phyloP scores from a whole-genome alignment of 2,113 vertebrate species.

The Rostratula benghalensis region DNA sequence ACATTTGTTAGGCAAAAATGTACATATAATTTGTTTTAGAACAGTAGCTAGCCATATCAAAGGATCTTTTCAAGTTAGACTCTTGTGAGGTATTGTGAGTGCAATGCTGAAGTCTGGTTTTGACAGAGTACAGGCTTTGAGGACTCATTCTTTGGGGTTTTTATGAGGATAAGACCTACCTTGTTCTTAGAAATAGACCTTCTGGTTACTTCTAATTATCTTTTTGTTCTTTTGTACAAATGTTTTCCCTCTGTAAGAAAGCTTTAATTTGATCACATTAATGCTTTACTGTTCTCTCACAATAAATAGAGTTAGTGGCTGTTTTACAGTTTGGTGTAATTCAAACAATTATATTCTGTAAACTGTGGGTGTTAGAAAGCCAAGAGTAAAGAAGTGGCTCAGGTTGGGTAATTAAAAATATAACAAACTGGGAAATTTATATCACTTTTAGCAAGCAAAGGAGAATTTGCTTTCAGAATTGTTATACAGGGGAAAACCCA shows the following conservation, averaged over 20 bases:
- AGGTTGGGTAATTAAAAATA: not conserved
- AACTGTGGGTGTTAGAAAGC: not conserved
- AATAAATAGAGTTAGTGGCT: not conserved
- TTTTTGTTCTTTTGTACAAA: not conserved
- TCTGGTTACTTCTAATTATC: not conserved
- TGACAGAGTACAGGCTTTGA: not conserved
- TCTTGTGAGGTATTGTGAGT: not conserved
- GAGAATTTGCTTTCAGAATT: not conserved
- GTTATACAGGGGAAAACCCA: not conserved
- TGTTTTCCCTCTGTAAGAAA: not conserved
- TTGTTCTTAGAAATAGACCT: not conserved
- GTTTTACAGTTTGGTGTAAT: not conserved
- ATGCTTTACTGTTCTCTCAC: not conserved
- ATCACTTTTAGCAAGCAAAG: not conserved
- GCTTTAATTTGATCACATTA: not conserved
- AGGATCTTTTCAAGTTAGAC: not conserved
- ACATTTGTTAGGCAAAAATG: not conserved
- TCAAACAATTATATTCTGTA: not conserved
- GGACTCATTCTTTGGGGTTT: not conserved
- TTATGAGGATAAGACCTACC: not conserved
- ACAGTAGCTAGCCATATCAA: not conserved
- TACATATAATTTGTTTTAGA: not conserved
- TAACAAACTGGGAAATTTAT: not conserved
- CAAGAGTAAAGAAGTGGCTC: not conserved
- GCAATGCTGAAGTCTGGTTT: not conserved